These are phyloP conservation scores for Coleophora flavipennella DNA, from an alignment of 2,888 invertebrate genomes.

Conservation along the genomic window DNA sequence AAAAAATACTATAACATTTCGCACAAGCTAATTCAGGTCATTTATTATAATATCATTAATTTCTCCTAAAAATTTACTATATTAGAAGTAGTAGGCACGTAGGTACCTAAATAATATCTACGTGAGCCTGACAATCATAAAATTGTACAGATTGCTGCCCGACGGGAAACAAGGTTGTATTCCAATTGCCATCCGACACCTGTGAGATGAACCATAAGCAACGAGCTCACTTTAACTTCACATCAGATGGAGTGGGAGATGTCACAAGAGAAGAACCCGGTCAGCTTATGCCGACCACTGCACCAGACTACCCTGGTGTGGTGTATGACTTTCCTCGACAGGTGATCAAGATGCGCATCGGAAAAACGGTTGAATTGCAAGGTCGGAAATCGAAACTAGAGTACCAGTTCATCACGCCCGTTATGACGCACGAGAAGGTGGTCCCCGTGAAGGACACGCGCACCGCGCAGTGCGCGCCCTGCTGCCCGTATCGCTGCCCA, in stretches of 20 bases:
- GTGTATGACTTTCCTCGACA: conserved; percentile 47
- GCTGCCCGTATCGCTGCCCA: conserved; percentile 27
- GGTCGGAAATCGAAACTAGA: conserved; percentile 55
- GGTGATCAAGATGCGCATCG: conserved; percentile 56
- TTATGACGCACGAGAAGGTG: conserved; percentile 27
- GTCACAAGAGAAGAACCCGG: conserved; percentile 52
- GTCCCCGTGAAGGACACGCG: conserved; percentile 46
- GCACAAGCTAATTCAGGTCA: too few relatives aligned
- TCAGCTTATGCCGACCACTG: conserved; percentile 35
- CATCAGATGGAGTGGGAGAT: conserved; percentile 56
- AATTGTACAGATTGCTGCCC: conserved; percentile 68
- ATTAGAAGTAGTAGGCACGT: neutral
- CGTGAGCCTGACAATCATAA: conserved; percentile 24
- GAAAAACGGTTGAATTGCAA: conserved; percentile 51
- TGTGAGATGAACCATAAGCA: conserved; percentile 54
- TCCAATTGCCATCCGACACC: conserved; percentile 55
- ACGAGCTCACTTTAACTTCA: conserved; percentile 53
- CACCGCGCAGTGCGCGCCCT: conserved; percentile 45
- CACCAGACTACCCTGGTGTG: conserved; percentile 43
- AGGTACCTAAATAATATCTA: conserved; percentile 3
- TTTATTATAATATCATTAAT: too few relatives aligned
- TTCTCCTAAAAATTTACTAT: too few relatives aligned
- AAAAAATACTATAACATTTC: conserved; percentile 17
- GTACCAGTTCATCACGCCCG: conserved; percentile 59
- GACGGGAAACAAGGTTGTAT: conserved; percentile 60